Evolutionary conservation across 2,888 invertebrate species (phyloP).

Genomic region (Ariolimax columbianus): DNA sequence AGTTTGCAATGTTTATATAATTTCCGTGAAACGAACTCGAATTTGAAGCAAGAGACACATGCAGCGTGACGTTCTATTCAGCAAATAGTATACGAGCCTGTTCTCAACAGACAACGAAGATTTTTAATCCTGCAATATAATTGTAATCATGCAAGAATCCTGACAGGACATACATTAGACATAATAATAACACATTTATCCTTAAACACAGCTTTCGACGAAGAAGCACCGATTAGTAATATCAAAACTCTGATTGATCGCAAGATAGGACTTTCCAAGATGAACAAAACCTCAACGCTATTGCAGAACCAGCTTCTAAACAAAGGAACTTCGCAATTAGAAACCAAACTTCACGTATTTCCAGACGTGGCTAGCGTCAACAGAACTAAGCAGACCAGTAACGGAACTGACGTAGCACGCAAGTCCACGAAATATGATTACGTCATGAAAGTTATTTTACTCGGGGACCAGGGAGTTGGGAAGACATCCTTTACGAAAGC

Average conservation of each 20-base stretch:
- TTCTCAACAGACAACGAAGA: too few species aligned
- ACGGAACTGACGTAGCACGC: constrained; percentile 23
- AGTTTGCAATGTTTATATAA: too few species aligned
- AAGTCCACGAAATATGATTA: constrained; percentile 42
- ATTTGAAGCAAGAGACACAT: too few species aligned
- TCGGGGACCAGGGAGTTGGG: constrained; percentile 55
- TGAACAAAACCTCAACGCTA: constrained; percentile 12
- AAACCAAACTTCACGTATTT: background rate
- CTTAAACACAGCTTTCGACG: too few species aligned
- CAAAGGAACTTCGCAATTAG: background rate
- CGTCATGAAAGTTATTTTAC: constrained; percentile 52
- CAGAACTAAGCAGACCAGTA: constrained; percentile 17
- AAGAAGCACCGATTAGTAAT: background rate
- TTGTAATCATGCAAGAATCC: too few species aligned
- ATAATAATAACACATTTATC: background rate
- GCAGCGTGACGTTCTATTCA: too few species aligned
- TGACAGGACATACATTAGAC: too few species aligned
- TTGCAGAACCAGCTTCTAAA: constrained; percentile 8
- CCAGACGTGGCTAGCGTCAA: background rate
- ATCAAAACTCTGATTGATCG: too few species aligned
- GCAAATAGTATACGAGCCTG: too few species aligned
- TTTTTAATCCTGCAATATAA: too few species aligned
- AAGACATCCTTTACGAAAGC: constrained; percentile 51
- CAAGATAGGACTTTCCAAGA: background rate
- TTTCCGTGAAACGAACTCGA: too few species aligned